Percentiles rank a stretch among this genome's conserved stretches.
Conservation (phyloP, 1,140 invertebrate genomes). For the Coboldia fuscipes region DNA sequence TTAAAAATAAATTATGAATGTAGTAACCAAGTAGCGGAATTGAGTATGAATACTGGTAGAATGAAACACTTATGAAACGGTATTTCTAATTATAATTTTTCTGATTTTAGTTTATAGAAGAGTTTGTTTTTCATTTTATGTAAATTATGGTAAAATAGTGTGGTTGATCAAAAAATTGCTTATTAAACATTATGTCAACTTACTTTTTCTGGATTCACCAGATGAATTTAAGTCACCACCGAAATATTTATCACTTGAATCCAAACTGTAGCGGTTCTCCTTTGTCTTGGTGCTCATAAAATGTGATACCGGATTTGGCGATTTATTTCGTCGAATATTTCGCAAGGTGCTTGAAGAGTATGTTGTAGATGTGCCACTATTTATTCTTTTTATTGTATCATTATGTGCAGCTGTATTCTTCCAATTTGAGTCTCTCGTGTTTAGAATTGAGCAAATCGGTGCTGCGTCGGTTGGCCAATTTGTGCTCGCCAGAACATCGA, state of each 20-base stretch:
- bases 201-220: background rate
- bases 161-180: background rate
- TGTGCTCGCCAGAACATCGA: background rate
- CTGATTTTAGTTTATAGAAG: background rate
- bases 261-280: background rate
- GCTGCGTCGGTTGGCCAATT: constrained; percentile 2
- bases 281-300: background rate
- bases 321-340: constrained; percentile 4
- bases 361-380: constrained; percentile 1
- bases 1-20: too few relatives aligned
- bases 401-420: background rate
- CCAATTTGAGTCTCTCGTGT: background rate
- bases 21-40: too few relatives aligned
- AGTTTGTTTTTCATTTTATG: background rate
- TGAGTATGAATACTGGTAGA: too few relatives aligned
- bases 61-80: too few relatives aligned
- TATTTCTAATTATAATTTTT: too few relatives aligned
- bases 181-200: background rate
- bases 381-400: constrained; percentile 1
- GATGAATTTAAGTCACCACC: background rate
- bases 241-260: background rate
- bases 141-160: background rate
- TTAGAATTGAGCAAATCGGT: background rate
- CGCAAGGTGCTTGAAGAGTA: background rate
- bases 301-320: constrained; percentile 6